Evolutionary conservation across 2,888 invertebrate species (phyloP).

Genomic region (Synanthedon andrenaeformis): DNA sequence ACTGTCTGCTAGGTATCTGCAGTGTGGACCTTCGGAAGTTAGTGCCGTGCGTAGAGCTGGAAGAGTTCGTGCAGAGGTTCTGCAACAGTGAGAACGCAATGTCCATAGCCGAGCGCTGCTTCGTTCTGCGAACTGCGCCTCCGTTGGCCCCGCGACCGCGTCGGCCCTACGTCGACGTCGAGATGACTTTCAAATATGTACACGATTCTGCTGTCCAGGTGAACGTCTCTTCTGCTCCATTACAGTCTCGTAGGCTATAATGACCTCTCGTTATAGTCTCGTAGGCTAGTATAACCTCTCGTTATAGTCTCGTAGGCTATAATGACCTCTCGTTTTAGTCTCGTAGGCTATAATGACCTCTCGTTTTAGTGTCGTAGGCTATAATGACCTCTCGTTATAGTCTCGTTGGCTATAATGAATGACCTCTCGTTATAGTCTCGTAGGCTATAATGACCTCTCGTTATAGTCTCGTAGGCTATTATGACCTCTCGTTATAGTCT

Average conservation of each 20-base stretch:
- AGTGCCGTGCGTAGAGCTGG: conserved; percentile 45
- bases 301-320: no score
- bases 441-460: no score
- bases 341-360: no score
- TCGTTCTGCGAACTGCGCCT: conserved; percentile 28
- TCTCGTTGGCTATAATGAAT: no score
- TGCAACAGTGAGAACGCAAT: conserved; percentile 39
- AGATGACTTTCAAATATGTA: conserved; percentile 55
- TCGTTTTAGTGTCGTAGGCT: no score
- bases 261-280: no score
- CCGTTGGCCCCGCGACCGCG: conserved; percentile 11
- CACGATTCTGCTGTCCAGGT: conserved; percentile 16
- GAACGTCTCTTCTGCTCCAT: neutral
- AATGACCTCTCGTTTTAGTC: no score
- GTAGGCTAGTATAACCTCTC: no score
- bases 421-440: no score
- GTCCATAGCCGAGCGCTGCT: conserved; percentile 55
- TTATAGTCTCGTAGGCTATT: no score
- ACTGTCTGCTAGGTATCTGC: conserved; percentile 37
- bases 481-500: no score
- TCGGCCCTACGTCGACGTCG: conserved; percentile 60
- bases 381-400: no score
- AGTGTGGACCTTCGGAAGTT: conserved; percentile 65
- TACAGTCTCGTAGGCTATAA: neutral
- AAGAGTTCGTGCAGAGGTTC: conserved; percentile 41